Evolutionary conservation across 2,888 invertebrate genomes (phyloP).

Genomic region (Clunio marinus): DNA sequence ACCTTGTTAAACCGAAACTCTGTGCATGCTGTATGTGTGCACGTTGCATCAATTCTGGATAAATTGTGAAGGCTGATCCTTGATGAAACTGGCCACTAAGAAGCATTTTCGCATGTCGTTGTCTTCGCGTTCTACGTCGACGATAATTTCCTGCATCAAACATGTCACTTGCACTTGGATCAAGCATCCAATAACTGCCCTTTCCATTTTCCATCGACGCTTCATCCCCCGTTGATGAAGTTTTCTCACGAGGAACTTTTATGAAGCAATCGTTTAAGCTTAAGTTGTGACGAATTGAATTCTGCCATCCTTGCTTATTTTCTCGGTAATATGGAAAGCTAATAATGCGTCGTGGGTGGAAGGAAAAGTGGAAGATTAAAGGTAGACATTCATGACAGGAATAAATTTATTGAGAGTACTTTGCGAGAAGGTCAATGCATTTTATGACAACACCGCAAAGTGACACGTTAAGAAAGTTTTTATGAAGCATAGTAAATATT

Average conservation of each 20-base stretch:
- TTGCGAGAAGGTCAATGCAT: too few relatives aligned
- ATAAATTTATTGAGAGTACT: too few relatives aligned
- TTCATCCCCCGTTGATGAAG: slow-evolving; percentile 47
- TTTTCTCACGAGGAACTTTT: slow-evolving; percentile 58
- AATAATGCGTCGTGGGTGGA: slow-evolving; percentile 20
- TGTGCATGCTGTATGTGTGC: slow-evolving; percentile 29
- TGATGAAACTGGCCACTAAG: slow-evolving; percentile 41
- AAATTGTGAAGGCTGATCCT: slow-evolving; percentile 23
- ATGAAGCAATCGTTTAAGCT: slow-evolving; percentile 79
- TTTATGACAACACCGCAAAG: neutral
- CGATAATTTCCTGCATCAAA: slow-evolving; percentile 85
- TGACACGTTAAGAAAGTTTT: neutral
- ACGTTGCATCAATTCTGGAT: slow-evolving; percentile 29
- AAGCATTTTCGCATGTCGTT: slow-evolving; percentile 49
- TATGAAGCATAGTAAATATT: neutral
- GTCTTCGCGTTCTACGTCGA: slow-evolving; percentile 62
- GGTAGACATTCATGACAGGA: neutral
- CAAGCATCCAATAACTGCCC: slow-evolving; percentile 76
- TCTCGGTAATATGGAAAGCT: slow-evolving; percentile 77
- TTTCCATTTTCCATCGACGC: slow-evolving; percentile 56
- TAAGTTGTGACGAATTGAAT: slow-evolving; percentile 75
- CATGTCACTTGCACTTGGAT: slow-evolving; percentile 76
- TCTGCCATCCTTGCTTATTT: slow-evolving; percentile 80
- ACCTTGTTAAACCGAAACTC: slow-evolving; percentile 16
- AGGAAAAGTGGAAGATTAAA: neutral